Evolutionary conservation across 2,888 invertebrate species (phyloP).

Genomic region (Eudemis profundana): DNA sequence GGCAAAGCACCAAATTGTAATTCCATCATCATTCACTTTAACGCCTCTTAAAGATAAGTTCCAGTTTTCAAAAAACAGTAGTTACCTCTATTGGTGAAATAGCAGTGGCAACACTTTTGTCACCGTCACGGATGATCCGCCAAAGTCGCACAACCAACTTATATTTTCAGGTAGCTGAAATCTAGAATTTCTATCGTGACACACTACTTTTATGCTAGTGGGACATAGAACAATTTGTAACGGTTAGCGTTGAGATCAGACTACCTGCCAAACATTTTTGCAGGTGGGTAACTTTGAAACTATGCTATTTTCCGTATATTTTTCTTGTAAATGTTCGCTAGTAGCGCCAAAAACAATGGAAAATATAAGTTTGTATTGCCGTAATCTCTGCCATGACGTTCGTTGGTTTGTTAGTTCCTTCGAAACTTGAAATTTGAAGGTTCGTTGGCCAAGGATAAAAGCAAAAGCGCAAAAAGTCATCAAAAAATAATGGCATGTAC

Average conservation of each 20-base stretch:
- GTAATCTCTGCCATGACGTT: background rate
- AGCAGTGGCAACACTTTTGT: background rate
- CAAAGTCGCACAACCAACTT: background rate
- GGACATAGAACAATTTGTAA: background rate
- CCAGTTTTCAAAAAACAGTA: background rate
- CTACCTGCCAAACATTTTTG: background rate
- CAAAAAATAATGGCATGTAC: background rate
- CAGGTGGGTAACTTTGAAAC: background rate
- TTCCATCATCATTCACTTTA: background rate
- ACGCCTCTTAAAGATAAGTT: background rate
- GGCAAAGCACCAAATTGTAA: too few species aligned
- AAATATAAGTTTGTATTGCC: background rate
- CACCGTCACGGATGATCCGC: background rate
- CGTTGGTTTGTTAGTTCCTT: background rate
- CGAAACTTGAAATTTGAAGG: background rate
- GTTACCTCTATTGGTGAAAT: background rate
- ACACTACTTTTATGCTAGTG: background rate
- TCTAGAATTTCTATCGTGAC: background rate
- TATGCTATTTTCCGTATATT: background rate
- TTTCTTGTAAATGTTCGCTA: background rate
- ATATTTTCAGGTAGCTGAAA: conserved; percentile 3
- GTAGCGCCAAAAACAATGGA: background rate
- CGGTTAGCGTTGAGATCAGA: background rate
- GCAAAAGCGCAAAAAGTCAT: background rate
- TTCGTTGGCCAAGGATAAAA: background rate